Base-by-base conservation (phyloP, 2,797 vertebrate species). In the Bradypodion pumilum region DNA sequence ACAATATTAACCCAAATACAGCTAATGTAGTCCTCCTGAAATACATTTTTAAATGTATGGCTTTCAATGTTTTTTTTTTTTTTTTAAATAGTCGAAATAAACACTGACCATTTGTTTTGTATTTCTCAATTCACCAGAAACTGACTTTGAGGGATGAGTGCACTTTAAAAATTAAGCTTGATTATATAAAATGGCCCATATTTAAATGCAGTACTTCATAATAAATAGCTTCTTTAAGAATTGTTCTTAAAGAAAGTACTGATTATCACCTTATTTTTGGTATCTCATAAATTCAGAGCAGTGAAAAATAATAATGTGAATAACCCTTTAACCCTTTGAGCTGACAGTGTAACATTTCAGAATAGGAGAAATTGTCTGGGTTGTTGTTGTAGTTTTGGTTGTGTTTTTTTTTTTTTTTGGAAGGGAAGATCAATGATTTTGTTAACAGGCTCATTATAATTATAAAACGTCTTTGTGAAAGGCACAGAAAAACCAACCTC, bases 281-380 rank as follows among this genome's bases (percentile, higher is more conserved):
- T 63, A 83, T 66, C 44, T 80, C 52, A 37, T 37, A 29, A 66
- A 77, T 12, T 63, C 59, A 76, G 46, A 27, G 63, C 78, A 83
- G 49, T 37, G 42, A 70, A 35, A 56, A 42, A 84, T n/a, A 78
- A 46, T 60, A 65, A 72, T 56, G 62, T 80, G 69, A 80, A 80
- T 49, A 66, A 80, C 44, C 77, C 69, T 74, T 79, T 84, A 60
- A 77, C 84, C 40, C 62, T n/a, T n/a, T n/a, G n/a, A n/a, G n/a
- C n/a, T n/a, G n/a, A 62, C 40, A 72, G 40, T 44, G n/a, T 46
- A 56, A 69, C 19, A 44, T 76, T 78, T 60, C 65, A 63, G 56
- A 74, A 60, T 35, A 60, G 59, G 46, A 82, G 35, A 83, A 74
- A 37, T 76, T 76, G 81, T 27, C 21, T 49, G n/a, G 15, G 68